Conservation (phyloP, 64 coral and sea anemone species). For the Hydrozoanthus tunicans region DNA sequence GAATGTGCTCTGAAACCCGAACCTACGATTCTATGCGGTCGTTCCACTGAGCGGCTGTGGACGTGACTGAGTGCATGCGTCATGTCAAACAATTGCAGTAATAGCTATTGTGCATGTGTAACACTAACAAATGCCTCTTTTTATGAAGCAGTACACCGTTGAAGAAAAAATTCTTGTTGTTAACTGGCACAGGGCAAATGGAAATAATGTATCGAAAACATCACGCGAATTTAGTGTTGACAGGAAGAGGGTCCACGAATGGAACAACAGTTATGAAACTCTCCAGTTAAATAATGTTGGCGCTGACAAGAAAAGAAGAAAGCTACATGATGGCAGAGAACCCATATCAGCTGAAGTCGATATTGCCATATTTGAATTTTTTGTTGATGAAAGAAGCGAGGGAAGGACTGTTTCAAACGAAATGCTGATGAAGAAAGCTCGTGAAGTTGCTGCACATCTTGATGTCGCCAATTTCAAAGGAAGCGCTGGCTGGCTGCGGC, state of each 20-base stretch:
- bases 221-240: slow-evolving; percentile 36
- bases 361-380: slow-evolving; percentile 16
- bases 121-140: background rate
- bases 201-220: slow-evolving; percentile 46
- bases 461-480: slow-evolving; percentile 4
- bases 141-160: slow-evolving; percentile 22
- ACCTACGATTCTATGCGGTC: no score
- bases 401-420: slow-evolving; percentile 45
- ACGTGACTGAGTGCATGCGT: no score
- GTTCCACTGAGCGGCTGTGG: no score
- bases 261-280: slow-evolving; percentile 29
- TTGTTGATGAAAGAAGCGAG: slow-evolving; percentile 41
- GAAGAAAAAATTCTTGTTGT: slow-evolving; percentile 41
- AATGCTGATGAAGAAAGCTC: slow-evolving; percentile 48
- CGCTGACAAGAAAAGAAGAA: slow-evolving; percentile 32
- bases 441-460: background rate
- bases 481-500: background rate
- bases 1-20: no score
- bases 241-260: background rate
- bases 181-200: slow-evolving; percentile 25
- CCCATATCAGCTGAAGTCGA: slow-evolving; percentile 27
- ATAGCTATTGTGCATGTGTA: background rate
- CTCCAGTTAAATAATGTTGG: slow-evolving; percentile 37
- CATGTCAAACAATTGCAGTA: no score
- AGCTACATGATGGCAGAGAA: slow-evolving; percentile 51